These are phyloP conservation scores for Drosophila bipectinata DNA, from an alignment of 1,140 invertebrate genomes.

Conservation along the genomic window DNA sequence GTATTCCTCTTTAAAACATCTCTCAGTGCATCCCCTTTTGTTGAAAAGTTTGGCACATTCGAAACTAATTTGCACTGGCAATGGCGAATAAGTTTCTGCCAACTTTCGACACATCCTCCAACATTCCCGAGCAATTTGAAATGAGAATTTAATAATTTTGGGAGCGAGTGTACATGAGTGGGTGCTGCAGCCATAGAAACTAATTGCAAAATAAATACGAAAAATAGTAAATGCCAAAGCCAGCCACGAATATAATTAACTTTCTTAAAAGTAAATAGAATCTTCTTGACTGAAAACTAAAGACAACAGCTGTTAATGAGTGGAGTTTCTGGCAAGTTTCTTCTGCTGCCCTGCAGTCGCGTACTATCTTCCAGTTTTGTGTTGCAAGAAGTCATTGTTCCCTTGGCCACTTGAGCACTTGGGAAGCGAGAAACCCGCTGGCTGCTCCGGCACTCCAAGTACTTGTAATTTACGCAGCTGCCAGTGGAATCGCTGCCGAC, in stretches of 20 bases:
- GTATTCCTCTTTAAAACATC: not conserved
- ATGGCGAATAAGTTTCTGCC: slow-evolving; percentile 26
- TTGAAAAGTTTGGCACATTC: slow-evolving; percentile 47
- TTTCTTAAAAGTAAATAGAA: slow-evolving; percentile 74
- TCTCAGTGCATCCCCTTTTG: slow-evolving; percentile 15
- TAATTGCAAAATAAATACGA: slow-evolving; percentile 66
- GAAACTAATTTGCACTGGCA: slow-evolving; percentile 50
- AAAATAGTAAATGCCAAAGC: slow-evolving; percentile 30
- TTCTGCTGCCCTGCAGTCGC: slow-evolving; percentile 19
- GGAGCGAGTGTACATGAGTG: not conserved
- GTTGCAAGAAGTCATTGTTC: slow-evolving; percentile 33
- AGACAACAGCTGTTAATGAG: slow-evolving; percentile 80
- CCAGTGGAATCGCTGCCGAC: slow-evolving; percentile 41
- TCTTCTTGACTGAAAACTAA: slow-evolving; percentile 67
- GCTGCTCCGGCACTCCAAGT: slow-evolving; percentile 19
- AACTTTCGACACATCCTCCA: slow-evolving; percentile 15
- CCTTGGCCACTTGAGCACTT: not conserved
- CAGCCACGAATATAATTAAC: slow-evolving; percentile 70
- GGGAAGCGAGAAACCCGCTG: not conserved
- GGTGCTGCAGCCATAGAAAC: slow-evolving; percentile 31
- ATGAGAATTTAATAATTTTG: slow-evolving; percentile 46
- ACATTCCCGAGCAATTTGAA: slow-evolving; percentile 18
- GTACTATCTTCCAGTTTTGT: slow-evolving; percentile 6
- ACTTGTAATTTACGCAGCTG: slow-evolving; percentile 43
- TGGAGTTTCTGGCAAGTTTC: slow-evolving; percentile 63